Evolutionary conservation across 2,888 invertebrate species (phyloP).

Genomic region (Copidosoma aretas): DNA sequence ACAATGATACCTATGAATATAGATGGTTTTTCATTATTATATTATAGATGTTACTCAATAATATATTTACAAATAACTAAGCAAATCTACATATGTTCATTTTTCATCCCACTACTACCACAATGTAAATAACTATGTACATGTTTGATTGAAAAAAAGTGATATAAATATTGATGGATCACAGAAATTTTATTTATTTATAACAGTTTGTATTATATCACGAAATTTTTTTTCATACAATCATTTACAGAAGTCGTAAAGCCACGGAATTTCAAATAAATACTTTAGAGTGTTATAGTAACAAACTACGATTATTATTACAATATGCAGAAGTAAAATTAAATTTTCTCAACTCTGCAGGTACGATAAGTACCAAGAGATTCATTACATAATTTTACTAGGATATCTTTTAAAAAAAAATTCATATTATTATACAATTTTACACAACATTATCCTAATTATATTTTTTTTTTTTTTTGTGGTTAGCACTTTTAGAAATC

Average conservation of each 20-base stretch:
- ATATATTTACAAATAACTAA: slow-evolving; percentile 60
- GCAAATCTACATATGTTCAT: slow-evolving; percentile 46
- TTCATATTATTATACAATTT: too few species aligned
- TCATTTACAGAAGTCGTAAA: slow-evolving; percentile 25
- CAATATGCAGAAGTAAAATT: too few species aligned
- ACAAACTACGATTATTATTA: too few species aligned
- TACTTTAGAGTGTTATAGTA: not conserved
- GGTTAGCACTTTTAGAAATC: too few species aligned
- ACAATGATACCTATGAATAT: slow-evolving; percentile 56
- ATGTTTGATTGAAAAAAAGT: not conserved
- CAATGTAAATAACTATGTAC: not conserved
- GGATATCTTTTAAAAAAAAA: too few species aligned
- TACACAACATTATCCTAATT: too few species aligned
- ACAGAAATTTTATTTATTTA: not conserved
- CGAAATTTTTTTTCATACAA: slow-evolving; percentile 19
- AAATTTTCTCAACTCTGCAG: too few species aligned
- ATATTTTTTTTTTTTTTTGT: too few species aligned
- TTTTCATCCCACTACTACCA: slow-evolving; percentile 29
- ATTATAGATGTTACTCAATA: slow-evolving; percentile 60
- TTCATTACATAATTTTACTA: too few species aligned
- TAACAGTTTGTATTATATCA: not conserved
- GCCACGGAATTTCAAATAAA: slow-evolving; percentile 2
- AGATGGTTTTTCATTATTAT: slow-evolving; percentile 60
- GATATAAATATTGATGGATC: not conserved
- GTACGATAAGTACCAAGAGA: too few species aligned